Conservation (phyloP, 1,140 invertebrate genomes). For the Platorchestia sp. region DNA sequence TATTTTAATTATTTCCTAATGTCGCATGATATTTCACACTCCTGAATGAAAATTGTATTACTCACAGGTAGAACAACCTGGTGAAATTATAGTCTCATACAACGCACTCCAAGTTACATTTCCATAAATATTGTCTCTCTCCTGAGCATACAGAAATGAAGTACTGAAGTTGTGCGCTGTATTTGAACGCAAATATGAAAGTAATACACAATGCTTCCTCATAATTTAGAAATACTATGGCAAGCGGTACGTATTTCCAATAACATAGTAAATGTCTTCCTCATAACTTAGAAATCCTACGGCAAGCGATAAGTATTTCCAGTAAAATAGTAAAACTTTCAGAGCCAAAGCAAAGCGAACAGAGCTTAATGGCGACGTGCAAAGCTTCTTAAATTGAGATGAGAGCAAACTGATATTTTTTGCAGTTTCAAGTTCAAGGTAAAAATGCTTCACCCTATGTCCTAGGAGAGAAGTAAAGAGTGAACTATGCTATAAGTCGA, state of each 20-base stretch:
- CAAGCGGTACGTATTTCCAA: background rate
- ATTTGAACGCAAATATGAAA: background rate
- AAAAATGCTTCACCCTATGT: background rate
- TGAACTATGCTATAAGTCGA: background rate
- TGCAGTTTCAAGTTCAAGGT: background rate
- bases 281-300: background rate
- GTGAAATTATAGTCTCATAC: background rate
- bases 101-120: background rate
- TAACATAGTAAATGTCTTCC: background rate
- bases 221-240: background rate
- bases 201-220: background rate
- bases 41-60: background rate
- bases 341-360: background rate
- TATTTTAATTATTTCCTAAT: too few species aligned
- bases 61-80: background rate
- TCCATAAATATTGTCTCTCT: background rate
- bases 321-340: background rate
- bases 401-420: background rate
- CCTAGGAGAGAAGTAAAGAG: background rate
- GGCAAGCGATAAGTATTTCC: background rate
- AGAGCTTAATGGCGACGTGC: background rate
- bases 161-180: background rate
- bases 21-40: background rate
- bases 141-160: background rate
- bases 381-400: background rate